Conservation (phyloP, 2,888 invertebrate species). For the Campoplex nolae region DNA sequence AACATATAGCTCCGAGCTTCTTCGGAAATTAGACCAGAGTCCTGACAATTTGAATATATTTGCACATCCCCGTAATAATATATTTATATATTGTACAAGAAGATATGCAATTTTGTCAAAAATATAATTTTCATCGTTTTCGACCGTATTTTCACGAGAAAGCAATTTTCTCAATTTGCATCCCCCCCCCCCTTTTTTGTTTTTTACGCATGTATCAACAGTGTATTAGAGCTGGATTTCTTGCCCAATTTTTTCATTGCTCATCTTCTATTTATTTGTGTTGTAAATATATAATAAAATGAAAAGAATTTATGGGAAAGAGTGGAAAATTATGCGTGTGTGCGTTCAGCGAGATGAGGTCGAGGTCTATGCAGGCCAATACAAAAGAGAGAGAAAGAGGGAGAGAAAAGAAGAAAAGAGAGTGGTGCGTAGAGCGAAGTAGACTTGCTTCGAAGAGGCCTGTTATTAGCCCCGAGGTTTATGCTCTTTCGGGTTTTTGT, state of each 20-base stretch:
- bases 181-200: neutral
- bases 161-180: neutral
- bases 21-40: slow-evolving; percentile 24
- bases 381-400: neutral
- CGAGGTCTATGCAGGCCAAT: slow-evolving; percentile 29
- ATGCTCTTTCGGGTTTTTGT: slow-evolving; percentile 84
- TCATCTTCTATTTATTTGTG: neutral
- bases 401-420: slow-evolving; percentile 56
- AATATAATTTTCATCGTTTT: too few relatives aligned
- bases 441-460: slow-evolving; percentile 78
- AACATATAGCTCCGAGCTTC: slow-evolving; percentile 26
- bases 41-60: slow-evolving; percentile 14
- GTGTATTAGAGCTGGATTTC: neutral
- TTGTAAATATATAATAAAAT: slow-evolving; percentile 1
- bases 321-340: neutral
- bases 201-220: neutral
- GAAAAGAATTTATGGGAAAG: slow-evolving; percentile 38
- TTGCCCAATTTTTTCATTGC: neutral
- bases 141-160: neutral
- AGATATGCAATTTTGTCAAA: neutral
- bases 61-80: neutral
- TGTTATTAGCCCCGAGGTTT: slow-evolving; percentile 84
- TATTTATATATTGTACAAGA: neutral
- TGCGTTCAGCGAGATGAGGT: slow-evolving; percentile 26
- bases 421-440: slow-evolving; percentile 73